A percentile compares a stretch with the other conserved stretches of the same genome.
Evolutionary conservation across 2,888 invertebrate genomes (phyloP).

Genomic region (Argyra leucocephala): DNA sequence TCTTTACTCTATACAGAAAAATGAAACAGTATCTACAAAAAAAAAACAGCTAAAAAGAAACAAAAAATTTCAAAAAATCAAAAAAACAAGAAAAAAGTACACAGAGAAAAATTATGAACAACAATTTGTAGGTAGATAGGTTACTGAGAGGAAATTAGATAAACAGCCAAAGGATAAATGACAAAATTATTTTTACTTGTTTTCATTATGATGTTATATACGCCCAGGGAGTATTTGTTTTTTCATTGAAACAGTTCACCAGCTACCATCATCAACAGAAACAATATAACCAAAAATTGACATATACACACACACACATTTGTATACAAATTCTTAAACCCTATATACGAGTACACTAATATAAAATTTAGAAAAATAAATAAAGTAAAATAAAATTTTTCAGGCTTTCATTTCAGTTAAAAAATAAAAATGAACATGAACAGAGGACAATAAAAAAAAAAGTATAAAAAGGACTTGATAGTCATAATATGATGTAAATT

Average conservation of each 20-base stretch:
- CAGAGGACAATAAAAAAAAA: not conserved
- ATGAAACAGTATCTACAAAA: no score
- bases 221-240: conserved; percentile 6
- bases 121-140: conserved; percentile 4
- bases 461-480: not conserved
- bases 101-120: not conserved
- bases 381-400: not conserved
- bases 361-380: no score
- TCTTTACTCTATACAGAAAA: not conserved
- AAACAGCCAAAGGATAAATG: conserved; percentile 6
- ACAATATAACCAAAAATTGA: not conserved
- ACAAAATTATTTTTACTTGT: conserved; percentile 6
- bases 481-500: conserved; percentile 6
- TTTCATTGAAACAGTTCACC: conserved; percentile 3
- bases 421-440: not conserved
- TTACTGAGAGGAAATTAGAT: conserved; percentile 6
- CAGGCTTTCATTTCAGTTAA: not conserved
- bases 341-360: no score
- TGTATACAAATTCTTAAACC: no score
- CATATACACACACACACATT: not conserved
- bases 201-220: conserved; percentile 6
- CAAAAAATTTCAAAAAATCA: no score
- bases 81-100: no score
- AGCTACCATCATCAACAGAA: not conserved
- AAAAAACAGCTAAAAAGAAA: no score